Conservation (phyloP, 2,113 vertebrate genomes). For the Rallus limicola region DNA sequence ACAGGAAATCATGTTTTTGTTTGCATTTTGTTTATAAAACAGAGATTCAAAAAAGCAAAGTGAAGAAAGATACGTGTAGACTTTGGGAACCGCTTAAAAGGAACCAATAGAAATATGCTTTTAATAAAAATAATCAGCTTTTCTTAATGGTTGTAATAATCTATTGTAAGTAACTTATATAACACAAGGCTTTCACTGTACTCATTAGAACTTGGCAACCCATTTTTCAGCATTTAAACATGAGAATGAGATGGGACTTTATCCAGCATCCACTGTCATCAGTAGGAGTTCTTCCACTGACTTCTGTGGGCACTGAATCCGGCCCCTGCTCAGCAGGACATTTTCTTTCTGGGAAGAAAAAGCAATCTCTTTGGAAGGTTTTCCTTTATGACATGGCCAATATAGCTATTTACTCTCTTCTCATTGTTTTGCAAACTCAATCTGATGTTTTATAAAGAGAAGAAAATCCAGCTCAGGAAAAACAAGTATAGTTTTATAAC, state of each 20-base stretch:
- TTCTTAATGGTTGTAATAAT: not conserved
- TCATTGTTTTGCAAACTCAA: constrained; percentile 2
- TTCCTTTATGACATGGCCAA: constrained; percentile 51
- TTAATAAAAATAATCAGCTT: constrained; percentile 25
- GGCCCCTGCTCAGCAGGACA: not conserved
- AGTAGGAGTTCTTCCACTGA: constrained; percentile 48
- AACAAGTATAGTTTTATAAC: constrained; percentile 28
- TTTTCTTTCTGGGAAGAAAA: constrained; percentile 61
- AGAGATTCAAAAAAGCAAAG: not conserved
- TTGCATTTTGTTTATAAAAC: constrained; percentile 44
- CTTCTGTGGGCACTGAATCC: constrained; percentile 34
- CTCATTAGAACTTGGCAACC: not conserved
- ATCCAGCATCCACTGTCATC: constrained; percentile 43
- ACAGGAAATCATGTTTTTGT: constrained; percentile 26
- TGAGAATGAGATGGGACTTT: constrained; percentile 20
- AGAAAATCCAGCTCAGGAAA: not conserved
- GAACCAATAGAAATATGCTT: not conserved
- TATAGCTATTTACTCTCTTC: not conserved
- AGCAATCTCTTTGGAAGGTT: constrained; percentile 62
- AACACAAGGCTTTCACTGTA: constrained; percentile 21
- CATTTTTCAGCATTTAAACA: not conserved
- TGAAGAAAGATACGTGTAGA: not conserved
- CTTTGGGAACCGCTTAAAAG: constrained; percentile 38
- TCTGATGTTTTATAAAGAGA: not conserved
- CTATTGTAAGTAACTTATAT: constrained; percentile 35